Percentiles rank a stretch among this genome's conserved stretches.
Evolutionary conservation across 2,113 vertebrate genomes (phyloP).

Genomic region (Albula goreensis): DNA sequence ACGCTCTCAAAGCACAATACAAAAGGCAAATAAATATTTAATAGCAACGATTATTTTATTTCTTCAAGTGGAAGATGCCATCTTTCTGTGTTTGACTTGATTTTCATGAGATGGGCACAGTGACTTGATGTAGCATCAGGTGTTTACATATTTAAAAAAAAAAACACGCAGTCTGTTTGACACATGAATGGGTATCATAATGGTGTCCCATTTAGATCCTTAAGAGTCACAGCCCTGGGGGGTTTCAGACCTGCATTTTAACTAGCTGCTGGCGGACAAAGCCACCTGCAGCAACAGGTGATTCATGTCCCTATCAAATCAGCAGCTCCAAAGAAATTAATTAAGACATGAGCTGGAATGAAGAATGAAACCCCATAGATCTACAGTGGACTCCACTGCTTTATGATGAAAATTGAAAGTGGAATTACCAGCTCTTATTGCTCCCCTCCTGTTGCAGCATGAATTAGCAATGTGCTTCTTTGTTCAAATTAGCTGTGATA

Average conservation of each 20-base stretch:
- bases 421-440: conserved; percentile 29
- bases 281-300: neutral
- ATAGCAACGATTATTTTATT: conserved; percentile 7
- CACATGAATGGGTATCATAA: conserved; percentile 25
- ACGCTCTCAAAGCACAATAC: conserved; percentile 10
- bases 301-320: neutral
- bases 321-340: neutral
- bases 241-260: neutral
- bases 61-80: neutral
- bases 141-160: conserved; percentile 9
- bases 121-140: conserved; percentile 5
- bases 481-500: conserved; percentile 27
- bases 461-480: conserved; percentile 32
- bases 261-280: neutral
- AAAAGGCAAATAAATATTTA: conserved; percentile 26
- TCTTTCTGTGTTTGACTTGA: conserved; percentile 10
- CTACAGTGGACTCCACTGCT: neutral
- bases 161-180: conserved; percentile 21
- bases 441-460: conserved; percentile 28
- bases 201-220: neutral
- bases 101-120: conserved; percentile 5
- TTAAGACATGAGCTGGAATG: neutral
- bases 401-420: conserved; percentile 30
- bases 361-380: neutral
- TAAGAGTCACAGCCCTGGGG: neutral